A percentile compares a stretch with the other conserved stretches of the same genome.
These are phyloP conservation scores for Brevimyrus niger DNA, from an alignment of 2,113 vertebrate genomes.

Conservation along the genomic window DNA sequence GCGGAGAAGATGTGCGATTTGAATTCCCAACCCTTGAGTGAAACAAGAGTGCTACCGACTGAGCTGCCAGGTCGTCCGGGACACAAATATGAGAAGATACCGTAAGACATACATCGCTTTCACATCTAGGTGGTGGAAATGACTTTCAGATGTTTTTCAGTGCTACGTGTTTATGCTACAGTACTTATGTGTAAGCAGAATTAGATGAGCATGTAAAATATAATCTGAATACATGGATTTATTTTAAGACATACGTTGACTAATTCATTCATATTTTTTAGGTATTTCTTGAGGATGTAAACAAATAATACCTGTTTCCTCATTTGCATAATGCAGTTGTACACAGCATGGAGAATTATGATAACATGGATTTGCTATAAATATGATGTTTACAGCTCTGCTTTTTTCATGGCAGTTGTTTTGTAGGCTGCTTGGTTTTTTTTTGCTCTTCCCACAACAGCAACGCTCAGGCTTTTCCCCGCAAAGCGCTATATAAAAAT, in stretches of 20 bases:
- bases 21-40: background rate
- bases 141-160: background rate
- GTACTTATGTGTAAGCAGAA: background rate
- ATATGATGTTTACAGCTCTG: background rate
- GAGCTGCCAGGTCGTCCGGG: background rate
- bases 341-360: background rate
- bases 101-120: background rate
- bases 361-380: background rate
- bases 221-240: background rate
- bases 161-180: background rate
- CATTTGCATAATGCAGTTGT: background rate
- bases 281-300: background rate
- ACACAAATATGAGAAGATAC: background rate
- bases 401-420: background rate
- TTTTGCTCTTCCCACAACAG: background rate
- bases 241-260: background rate
- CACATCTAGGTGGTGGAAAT: background rate
- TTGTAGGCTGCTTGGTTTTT: background rate
- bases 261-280: background rate
- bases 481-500: conserved; percentile 13
- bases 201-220: background rate
- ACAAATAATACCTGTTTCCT: background rate
- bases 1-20: background rate
- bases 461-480: background rate
- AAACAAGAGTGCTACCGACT: background rate